Evolutionary conservation across 1,140 invertebrate species (phyloP), one percentile per base, ranked within the genome.

Genomic region (Amphibalanus amphitrite): DNA sequence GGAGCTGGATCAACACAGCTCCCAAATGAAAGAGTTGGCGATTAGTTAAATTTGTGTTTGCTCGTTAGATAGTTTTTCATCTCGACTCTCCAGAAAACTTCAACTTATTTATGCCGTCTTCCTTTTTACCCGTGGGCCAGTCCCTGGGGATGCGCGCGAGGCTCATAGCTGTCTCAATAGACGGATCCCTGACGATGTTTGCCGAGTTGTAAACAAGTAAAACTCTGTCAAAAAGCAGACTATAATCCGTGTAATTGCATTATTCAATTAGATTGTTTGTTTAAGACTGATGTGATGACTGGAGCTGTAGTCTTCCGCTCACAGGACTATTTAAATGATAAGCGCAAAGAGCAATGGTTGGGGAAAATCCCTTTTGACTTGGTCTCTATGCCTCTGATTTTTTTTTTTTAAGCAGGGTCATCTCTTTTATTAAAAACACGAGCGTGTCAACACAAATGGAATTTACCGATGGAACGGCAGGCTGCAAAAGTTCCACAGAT

Each of bases 11-110:
- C 47, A 59, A 59, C 47, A 59, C 47, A 59, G 10, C 10, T 1
- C 1, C 1, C 47, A 59, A 59, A 59, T 59, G 47, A 59, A 59
- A 59, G 47, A 59, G 47, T 59, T 59, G 10, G 47, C 47, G 47
- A 59, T 59, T 59, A 59, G 47, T 59, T 59, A 20, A 59, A 59
- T 59, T 59, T 59, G 6, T 59, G 47, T 59, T 59, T 59, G 47
- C 47, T 59, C 47, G 47, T 59, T 59, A 59, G 47, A 59, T 59
- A 59, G 47, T 59, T 59, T 59, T 59, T 59, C 47, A 59, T 59
- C 47, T 23, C 20, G 47, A 20, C 47, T 23, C 47, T 59, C 47
- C 15, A 59, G 47, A 59, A 59, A 59, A 59, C 47, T 38, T 38
- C 6, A 38, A 38, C 6, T 59, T 59, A 59, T 59, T 59, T 23